Evolutionary conservation across 2,113 vertebrate species (phyloP), one percentile per base, ranked within the genome.

Genomic region (Ginglymostoma cirratum): DNA sequence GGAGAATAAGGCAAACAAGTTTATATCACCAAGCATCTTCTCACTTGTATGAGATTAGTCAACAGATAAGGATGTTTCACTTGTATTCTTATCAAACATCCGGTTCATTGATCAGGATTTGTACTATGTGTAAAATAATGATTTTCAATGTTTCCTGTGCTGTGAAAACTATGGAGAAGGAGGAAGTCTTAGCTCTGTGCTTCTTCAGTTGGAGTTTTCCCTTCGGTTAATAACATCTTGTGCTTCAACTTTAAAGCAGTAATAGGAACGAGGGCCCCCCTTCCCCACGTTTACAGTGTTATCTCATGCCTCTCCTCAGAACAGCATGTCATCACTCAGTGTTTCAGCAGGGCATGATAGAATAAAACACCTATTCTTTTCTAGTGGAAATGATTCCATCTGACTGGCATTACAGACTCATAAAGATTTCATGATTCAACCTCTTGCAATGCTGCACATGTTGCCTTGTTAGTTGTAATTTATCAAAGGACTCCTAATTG

Each of bases 151-250:
- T 24, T 52, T 89, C 48, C 30, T 89, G 52, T 61, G 30, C 24
- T 15, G 34, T 61, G 30, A 30, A 34, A 90, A 52, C 52, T 52
- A n/a, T 2, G 87, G 61, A 90, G 87, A 52, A n/a, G 52, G 52
- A 65, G 87, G 27, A 90, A 52, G 14, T 90, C 87, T 34, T 61
- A 14, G 87, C 52, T 90, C 27, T 42, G 17, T 5, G 14, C 30
- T 89, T 61, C 48, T 90, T 90, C 87, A 90, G 87, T 61, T 90
- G 87, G 48, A 65, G 87, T 34, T 90, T 30, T 90, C 52, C 52
- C 27, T 30, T 52, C 65, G 52, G 87, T 90, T 61, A 65, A 52
- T 7, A 61, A 27, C 52, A 90, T 61, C 5, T 61, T 3, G 27
- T 61, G 52, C 3, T 61, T 89, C 24, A 89, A 30, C 52, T 34